Evolutionary conservation across 1,140 invertebrate genomes (phyloP).

Genomic region (fruit fly (Drosophila melanogaster)): DNA sequence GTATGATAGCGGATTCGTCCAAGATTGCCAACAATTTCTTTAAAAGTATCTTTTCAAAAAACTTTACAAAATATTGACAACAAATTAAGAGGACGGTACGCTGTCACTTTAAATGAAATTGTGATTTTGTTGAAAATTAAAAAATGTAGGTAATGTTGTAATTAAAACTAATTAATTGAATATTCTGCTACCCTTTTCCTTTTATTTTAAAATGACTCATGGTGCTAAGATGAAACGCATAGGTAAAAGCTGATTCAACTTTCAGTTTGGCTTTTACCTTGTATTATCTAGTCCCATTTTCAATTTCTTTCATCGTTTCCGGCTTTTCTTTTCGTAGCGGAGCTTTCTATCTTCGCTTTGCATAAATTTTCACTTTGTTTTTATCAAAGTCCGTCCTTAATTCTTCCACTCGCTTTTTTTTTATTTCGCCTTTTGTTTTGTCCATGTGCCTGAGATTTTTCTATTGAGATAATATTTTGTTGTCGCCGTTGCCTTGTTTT

Average conservation of each 20-base stretch:
- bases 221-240: background rate
- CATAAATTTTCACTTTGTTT: conserved; percentile 82
- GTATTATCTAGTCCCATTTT: conserved; percentile 21
- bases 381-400: conserved; percentile 62
- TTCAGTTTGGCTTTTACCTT: background rate
- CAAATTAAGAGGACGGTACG: too few relatives aligned
- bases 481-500: conserved; percentile 61
- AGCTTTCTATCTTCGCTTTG: conserved; percentile 69
- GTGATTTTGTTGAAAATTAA: too few relatives aligned
- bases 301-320: conserved; percentile 18
- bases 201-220: background rate
- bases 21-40: too few relatives aligned
- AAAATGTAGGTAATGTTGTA: too few relatives aligned
- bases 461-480: conserved; percentile 78
- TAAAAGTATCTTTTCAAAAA: too few relatives aligned
- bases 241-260: conserved; percentile 2
- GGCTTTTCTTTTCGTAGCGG: conserved; percentile 10
- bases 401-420: conserved; percentile 32
- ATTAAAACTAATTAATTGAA: too few relatives aligned
- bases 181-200: background rate
- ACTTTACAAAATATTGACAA: too few relatives aligned
- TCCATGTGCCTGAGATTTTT: conserved; percentile 67
- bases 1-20: too few relatives aligned
- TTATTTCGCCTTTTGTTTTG: conserved; percentile 60
- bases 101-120: too few relatives aligned